Evolutionary conservation across 1,140 invertebrate species (phyloP), one percentile per base, ranked within the genome.

Genomic region (Hestina assimilis): DNA sequence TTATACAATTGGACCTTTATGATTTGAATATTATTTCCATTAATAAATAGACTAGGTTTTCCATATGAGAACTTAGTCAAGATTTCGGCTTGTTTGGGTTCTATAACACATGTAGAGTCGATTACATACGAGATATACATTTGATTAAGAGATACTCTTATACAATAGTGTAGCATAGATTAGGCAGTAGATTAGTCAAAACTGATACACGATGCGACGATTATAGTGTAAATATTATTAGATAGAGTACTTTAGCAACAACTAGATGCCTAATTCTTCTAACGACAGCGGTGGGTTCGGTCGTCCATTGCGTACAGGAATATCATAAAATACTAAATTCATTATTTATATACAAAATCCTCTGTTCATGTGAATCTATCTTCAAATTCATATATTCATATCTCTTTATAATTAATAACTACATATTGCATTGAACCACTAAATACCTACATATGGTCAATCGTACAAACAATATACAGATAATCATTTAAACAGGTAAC

Each of bases 391-490:
- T 31, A 31, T 2, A 9, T 9, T 5, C 24, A 26, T 26, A 5
- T 26, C 24, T 4, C 24, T 26, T 26, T 26, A 26, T 26, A 9
- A 26, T 26, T 26, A 24, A 21, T 6, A 42, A 15, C 40, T 47
- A 47, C 14, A 47, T 31, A 47, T 33, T 33, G 45, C 45, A 28
- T 31, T 17, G 17, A 11, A 31, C 14, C 24, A 47, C 45, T 47
- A 21, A 33, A 26, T 33, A 29, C 15, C n/a, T n/a, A 1, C 43
- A 31, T 47, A 47, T n/a, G 26, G 12, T 33, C 31, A 33, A 38
- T 38, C 33, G 26, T 47, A 47, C 45, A 47, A 47, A 47, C 20
- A 47, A 47, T 47, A 47, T 47, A 47, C 26, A 47, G 3, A 9
- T 47, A 47, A 19, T 47, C 11, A 21, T 47, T 31, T 17, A 28